Conservation (phyloP, 1,140 invertebrate genomes). For the Atopsyche davidsoni region DNA sequence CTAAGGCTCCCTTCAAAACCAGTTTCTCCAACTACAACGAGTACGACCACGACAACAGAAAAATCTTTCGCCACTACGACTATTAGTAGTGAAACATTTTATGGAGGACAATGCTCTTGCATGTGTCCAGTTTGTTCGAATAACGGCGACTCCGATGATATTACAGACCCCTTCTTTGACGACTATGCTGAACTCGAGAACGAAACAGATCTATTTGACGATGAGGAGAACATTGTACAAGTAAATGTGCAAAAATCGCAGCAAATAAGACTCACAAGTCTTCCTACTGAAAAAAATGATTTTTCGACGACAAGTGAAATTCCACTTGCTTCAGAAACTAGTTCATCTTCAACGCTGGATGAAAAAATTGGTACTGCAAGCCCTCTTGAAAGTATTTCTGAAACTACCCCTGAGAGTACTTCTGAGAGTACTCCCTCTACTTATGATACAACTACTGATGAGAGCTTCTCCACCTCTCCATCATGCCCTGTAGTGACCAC, state of each 20-base stretch:
- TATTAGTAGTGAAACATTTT: constrained; percentile 36
- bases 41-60: constrained; percentile 33
- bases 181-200: constrained; percentile 31
- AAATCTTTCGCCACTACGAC: constrained; percentile 33
- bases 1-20: constrained; percentile 40
- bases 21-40: constrained; percentile 33
- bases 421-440: constrained; percentile 23
- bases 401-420: constrained; percentile 22
- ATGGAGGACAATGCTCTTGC: constrained; percentile 67
- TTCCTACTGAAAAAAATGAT: constrained; percentile 7
- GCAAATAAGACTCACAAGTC: constrained; percentile 31
- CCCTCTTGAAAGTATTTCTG: constrained; percentile 1
- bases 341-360: constrained; percentile 8
- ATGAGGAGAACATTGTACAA: constrained; percentile 2
- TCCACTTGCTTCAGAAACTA: constrained; percentile 7
- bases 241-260: constrained; percentile 13
- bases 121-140: constrained; percentile 57
- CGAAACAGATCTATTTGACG: constrained; percentile 10
- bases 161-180: constrained; percentile 42
- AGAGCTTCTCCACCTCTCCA: constrained; percentile 36
- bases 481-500: constrained; percentile 50
- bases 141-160: constrained; percentile 36
- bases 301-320: constrained; percentile 3
- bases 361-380: background rate
- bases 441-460: constrained; percentile 32